Percentiles rank a stretch among this genome's conserved stretches.
These are phyloP conservation scores for Melolontha melolontha DNA, from an alignment of 2,888 invertebrate species.

Conservation along the genomic window DNA sequence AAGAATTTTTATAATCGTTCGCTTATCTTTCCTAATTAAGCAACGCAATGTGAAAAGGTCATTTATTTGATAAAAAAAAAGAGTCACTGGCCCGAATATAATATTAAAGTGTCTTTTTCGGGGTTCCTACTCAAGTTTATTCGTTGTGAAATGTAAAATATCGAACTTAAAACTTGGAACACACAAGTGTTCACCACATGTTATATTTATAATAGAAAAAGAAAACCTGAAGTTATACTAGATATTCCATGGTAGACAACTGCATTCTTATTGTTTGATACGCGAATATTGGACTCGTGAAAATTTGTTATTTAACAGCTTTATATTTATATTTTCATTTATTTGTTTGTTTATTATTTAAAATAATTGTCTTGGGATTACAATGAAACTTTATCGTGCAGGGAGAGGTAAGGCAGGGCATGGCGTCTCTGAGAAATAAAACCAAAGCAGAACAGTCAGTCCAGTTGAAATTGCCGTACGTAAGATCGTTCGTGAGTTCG, in stretches of 20 bases:
- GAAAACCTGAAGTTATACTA: background rate
- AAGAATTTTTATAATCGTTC: background rate
- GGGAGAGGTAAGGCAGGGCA: slow-evolving; percentile 39
- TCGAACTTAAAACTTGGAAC: slow-evolving; percentile 37
- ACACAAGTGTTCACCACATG: slow-evolving; percentile 56
- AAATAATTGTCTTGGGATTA: slow-evolving; percentile 1
- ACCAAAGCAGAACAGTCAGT: slow-evolving; percentile 16
- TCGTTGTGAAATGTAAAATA: slow-evolving; percentile 21
- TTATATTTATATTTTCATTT: too few species aligned
- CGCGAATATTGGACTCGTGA: background rate
- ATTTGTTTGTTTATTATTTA: background rate
- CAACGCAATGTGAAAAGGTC: slow-evolving; percentile 47
- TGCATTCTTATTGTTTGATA: background rate
- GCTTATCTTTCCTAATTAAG: slow-evolving; percentile 16
- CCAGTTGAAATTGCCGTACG: slow-evolving; percentile 6
- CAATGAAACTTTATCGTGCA: slow-evolving; percentile 6
- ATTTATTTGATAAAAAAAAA: slow-evolving; percentile 42
- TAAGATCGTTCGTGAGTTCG: too few species aligned
- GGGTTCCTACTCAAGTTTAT: slow-evolving; percentile 1
- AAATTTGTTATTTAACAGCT: too few species aligned
- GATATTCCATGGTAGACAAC: background rate
- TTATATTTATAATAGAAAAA: slow-evolving; percentile 43
- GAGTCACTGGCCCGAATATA: slow-evolving; percentile 48
- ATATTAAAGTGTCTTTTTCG: slow-evolving; percentile 1
- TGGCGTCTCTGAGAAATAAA: slow-evolving; percentile 24